Conservation (phyloP, 2,888 invertebrate species). For the Coronaproctus castanopsis region DNA sequence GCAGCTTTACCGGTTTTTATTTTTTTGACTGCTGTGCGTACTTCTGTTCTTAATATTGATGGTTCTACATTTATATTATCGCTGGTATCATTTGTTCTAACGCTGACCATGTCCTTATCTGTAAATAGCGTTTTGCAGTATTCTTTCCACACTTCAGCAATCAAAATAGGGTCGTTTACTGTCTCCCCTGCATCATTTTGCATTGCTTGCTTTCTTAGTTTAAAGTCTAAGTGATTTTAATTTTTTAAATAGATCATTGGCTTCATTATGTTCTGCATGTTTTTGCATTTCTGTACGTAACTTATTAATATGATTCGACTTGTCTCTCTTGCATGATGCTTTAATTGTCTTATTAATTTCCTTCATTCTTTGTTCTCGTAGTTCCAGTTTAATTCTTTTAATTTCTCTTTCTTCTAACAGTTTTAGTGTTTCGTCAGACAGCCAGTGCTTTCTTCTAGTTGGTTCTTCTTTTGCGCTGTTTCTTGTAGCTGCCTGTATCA, state of each 20-base stretch:
- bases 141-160: background rate
- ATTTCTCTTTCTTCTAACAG: background rate
- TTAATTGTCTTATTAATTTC: background rate
- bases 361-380: background rate
- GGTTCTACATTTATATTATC: background rate
- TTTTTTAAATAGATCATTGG: background rate
- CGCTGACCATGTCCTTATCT: background rate
- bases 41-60: background rate
- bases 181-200: background rate
- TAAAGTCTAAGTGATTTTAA: too few relatives aligned
- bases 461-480: background rate
- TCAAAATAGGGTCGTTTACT: background rate
- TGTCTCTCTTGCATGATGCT: background rate
- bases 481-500: background rate
- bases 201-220: background rate
- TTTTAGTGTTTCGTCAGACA: background rate
- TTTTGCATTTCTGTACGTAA: background rate
- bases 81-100: background rate
- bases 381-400: background rate
- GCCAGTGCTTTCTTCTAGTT: background rate
- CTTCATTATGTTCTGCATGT: background rate
- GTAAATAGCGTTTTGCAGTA: background rate
- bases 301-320: background rate
- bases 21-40: background rate
- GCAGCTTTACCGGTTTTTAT: background rate